Conservation (phyloP, 2,797 vertebrate genomes). For the Sebastes oblongus region DNA sequence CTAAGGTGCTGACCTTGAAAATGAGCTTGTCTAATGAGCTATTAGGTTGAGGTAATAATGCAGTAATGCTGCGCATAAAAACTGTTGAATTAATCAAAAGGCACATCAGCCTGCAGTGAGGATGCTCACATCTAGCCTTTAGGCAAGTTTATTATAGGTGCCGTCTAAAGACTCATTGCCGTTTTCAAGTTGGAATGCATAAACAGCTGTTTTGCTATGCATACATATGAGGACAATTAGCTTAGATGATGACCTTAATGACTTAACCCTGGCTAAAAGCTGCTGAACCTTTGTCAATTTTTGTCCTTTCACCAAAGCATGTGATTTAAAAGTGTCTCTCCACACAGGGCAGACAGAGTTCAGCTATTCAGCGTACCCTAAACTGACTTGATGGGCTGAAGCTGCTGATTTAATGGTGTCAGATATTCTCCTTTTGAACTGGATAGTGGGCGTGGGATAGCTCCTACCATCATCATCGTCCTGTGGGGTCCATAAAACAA, state of each 20-base stretch:
- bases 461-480: neutral
- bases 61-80: neutral
- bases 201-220: neutral
- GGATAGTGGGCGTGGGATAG: constrained; percentile 12
- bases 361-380: constrained; percentile 38
- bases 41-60: constrained; percentile 1
- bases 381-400: constrained; percentile 34
- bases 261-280: constrained; percentile 7
- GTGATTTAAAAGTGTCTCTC: constrained; percentile 48
- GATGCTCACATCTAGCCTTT: neutral
- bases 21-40: constrained; percentile 24
- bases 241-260: neutral
- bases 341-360: constrained; percentile 51
- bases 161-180: neutral
- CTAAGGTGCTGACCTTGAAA: constrained; percentile 29
- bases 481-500: constrained; percentile 50
- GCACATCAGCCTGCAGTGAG: neutral
- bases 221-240: constrained; percentile 15
- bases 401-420: constrained; percentile 49
- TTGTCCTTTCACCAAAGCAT: constrained; percentile 37
- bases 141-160: neutral
- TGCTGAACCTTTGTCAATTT: constrained; percentile 13
- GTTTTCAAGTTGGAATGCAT: neutral
- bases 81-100: neutral
- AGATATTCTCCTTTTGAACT: constrained; percentile 27